Percentiles rank a stretch among this genome's conserved stretches.
These are phyloP conservation scores for Ciconia nigra DNA, from an alignment of 2,797 vertebrate genomes.

Conservation along the genomic window DNA sequence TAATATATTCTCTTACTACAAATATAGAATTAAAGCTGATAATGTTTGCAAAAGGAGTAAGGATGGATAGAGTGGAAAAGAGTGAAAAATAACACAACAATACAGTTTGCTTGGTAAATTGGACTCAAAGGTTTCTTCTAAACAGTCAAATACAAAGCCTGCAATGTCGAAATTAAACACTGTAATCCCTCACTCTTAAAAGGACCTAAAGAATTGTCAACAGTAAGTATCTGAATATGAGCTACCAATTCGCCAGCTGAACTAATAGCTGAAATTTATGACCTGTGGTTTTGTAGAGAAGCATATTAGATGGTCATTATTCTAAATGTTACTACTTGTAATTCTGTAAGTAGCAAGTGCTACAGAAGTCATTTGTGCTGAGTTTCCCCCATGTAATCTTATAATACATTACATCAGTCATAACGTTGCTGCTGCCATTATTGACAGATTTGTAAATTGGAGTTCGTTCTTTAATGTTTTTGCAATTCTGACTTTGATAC, in stretches of 20 bases:
- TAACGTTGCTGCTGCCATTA: background rate
- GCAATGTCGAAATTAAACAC: background rate
- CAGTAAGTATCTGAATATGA: background rate
- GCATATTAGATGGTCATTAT: background rate
- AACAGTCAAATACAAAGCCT: background rate
- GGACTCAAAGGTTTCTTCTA: background rate
- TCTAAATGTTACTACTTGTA: background rate
- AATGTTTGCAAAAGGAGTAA: background rate
- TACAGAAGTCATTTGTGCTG: background rate
- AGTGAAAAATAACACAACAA: background rate
- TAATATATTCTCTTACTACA: background rate
- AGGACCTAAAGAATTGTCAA: background rate
- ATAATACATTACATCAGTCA: background rate
- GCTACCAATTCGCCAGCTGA: background rate
- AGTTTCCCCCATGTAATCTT: background rate
- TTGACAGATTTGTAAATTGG: slow-evolving; percentile 27
- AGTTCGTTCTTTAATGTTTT: background rate
- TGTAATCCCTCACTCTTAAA: background rate
- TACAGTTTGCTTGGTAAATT: background rate
- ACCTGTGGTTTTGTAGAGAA: background rate
- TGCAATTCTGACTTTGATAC: background rate
- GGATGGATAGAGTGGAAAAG: background rate
- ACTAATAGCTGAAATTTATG: background rate
- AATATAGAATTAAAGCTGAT: background rate
- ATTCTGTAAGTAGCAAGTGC: background rate